A percentile compares a stretch with the other conserved stretches of the same genome.
Evolutionary conservation across 2,797 vertebrate genomes (phyloP).

Genomic region (Takifugu rubripes): DNA sequence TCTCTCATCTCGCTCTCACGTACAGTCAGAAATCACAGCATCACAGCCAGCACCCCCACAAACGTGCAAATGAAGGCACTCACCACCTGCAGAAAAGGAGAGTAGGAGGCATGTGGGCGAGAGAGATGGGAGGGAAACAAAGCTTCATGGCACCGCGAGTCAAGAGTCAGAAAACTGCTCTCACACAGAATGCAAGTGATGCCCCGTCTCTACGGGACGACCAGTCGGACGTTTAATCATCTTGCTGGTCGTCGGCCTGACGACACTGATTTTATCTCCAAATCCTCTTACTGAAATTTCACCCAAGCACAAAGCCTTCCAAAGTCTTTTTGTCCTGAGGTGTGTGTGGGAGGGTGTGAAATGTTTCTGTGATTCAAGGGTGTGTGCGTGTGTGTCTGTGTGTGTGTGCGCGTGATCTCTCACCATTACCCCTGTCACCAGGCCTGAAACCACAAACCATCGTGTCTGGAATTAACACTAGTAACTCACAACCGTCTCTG

Average conservation of each 20-base stretch:
- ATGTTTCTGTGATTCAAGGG: constrained; percentile 46
- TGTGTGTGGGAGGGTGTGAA: constrained; percentile 57
- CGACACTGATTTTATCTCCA: constrained; percentile 13
- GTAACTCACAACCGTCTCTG: constrained; percentile 41
- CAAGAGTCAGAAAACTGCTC: constrained; percentile 38
- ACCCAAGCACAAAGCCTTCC: constrained; percentile 30
- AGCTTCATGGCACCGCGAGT: constrained; percentile 32
- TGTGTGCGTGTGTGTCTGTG: constrained; percentile 10
- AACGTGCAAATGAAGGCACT: constrained; percentile 70
- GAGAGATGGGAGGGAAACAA: constrained; percentile 39
- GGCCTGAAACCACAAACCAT: constrained; percentile 58
- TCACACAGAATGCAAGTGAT: constrained; percentile 4
- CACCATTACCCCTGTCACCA: constrained; percentile 63
- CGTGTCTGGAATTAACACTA: constrained; percentile 54
- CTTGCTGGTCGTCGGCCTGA: not conserved
- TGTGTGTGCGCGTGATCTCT: constrained; percentile 52
- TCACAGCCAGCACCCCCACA: constrained; percentile 66
- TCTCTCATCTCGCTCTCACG: constrained; percentile 37
- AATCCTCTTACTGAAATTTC: constrained; percentile 21
- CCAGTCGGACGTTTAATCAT: constrained; percentile 2
- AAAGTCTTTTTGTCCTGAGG: constrained; percentile 43
- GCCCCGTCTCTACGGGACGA: not conserved
- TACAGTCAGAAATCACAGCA: constrained; percentile 63
- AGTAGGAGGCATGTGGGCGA: constrained; percentile 46
- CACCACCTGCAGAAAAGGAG: constrained; percentile 56